Evolutionary conservation across 1,140 invertebrate genomes (phyloP), one percentile per base, ranked within the genome.

Genomic region (Aphelenchoides besseyi): DNA sequence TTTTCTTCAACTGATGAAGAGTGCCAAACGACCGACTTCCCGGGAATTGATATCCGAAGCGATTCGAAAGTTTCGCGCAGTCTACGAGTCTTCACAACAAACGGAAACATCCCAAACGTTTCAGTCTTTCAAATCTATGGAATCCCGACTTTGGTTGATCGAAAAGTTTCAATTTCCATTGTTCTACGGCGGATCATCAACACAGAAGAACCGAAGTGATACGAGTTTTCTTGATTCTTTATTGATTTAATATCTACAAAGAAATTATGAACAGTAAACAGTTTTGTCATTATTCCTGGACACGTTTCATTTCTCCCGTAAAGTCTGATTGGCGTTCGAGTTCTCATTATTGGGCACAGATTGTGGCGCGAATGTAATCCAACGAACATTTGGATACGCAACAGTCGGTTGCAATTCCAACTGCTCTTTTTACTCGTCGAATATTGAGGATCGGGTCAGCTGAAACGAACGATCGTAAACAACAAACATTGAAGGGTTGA

Each of bases 1-100:
- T 28, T 73, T 76, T 29, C 55, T 73, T n/a, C 29, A 23, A 3
- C 55, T 73, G n/a, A 74, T 73, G 72, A n/a, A 29, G n/a, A 69
- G 72, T 36, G 16, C 23, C 8, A 33, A 59, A 26, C 26, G 62
- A 33, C 71, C 71, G 5, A 75, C 16, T 26, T 28, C 26, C 16
- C 18, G 2, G 16, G 2, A 3, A 5, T 29, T 28, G 23, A 16
- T 73, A 3, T 23, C 32, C 3, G 30, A 73, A 30, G 28, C 71
- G 12, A 53, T 76, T 30, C 16, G 3, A n/a, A 48, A 75, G 53
- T 73, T 73, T 28, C 73, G 29, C 2, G 55, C 3, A 48, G 71
- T 73, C 23, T 73, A 66, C 30, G 63, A 66, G 63, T n/a, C 12
- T 28, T 33, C 63, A 29, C n/a, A 61, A 33, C 0, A 41, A 12